These are phyloP conservation scores for Rhogogaster chlorosoma DNA, from an alignment of 2,888 invertebrate genomes.

Conservation along the genomic window DNA sequence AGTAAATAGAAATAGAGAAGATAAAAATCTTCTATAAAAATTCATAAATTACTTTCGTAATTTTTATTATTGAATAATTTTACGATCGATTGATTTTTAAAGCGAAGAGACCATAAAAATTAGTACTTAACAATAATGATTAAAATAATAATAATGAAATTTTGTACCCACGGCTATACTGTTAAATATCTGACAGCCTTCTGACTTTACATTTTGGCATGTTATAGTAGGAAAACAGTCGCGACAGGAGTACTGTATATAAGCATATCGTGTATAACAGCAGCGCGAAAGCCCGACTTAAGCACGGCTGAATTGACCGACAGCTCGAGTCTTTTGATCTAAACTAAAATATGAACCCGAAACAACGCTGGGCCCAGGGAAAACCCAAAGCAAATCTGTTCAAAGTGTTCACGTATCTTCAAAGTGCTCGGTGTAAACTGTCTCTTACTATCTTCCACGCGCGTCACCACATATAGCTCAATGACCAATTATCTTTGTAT, in stretches of 20 bases:
- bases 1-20: too few relatives aligned
- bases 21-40: background rate
- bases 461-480: constrained; percentile 72
- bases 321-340: constrained; percentile 74
- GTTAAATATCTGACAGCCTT: background rate
- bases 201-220: background rate
- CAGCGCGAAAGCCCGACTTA: constrained; percentile 61
- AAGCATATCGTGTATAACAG: background rate
- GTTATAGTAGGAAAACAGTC: background rate
- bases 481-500: constrained; percentile 77
- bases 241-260: background rate
- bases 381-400: constrained; percentile 74
- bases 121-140: background rate
- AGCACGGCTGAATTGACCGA: constrained; percentile 75
- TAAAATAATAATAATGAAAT: background rate
- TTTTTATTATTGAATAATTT: background rate
- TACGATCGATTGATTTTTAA: background rate
- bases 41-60: background rate
- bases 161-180: background rate
- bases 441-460: constrained; percentile 52
- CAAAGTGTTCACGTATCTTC: constrained; percentile 70
- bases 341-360: constrained; percentile 76
- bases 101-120: background rate
- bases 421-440: constrained; percentile 39
- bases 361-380: constrained; percentile 67